Evolutionary conservation across 2,113 vertebrate species (phyloP), one percentile per base, ranked within the genome.

Genomic region (Xenopus borealis): DNA sequence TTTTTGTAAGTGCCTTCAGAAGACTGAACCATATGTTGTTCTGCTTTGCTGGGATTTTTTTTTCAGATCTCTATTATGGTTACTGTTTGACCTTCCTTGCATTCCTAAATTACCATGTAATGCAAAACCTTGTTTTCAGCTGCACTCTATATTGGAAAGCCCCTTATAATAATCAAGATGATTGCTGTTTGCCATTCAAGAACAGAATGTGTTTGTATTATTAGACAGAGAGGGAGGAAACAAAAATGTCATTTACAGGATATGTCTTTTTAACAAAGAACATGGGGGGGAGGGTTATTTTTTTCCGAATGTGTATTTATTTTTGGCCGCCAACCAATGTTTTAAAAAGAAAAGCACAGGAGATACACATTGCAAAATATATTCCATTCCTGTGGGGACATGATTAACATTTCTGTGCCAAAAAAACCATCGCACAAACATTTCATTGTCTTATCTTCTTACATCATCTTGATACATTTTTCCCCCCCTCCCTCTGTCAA

Each of bases 101-200:
- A 94, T 95, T 95, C 93, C 94, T 93, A 93, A 94, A 95, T 95
- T 94, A 93, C 92, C 91, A 91, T 94, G 94, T 95, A 94, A 95
- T 94, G 89, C 88, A 93, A 94, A 93, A 93, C 91, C 90, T 91
- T 95, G 91, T 94, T 94, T 94, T 94, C 90, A 92, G 89, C 86
- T 91, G 91, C 90, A 50, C 90, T 90, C 88, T 91, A 83, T 89
- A 90, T 90, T 92, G 91, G 90, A 90, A 93, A 92, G 92, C 88
- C 90, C 88, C 91, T 88, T 88, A 86, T 86, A 90, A 92, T 85
- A 86, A 89, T 91, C 86, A 84, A 80, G 81, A 84, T 85, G 89
- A 92, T 92, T 92, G 86, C 86, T 88, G 89, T 83, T 86, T 84
- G 83, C 85, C 81, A 75, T 69, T 69, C 85, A 9, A 86, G 86